These are phyloP conservation scores for Naja naja DNA, from an alignment of 2,113 vertebrate species.

Conservation along the genomic window DNA sequence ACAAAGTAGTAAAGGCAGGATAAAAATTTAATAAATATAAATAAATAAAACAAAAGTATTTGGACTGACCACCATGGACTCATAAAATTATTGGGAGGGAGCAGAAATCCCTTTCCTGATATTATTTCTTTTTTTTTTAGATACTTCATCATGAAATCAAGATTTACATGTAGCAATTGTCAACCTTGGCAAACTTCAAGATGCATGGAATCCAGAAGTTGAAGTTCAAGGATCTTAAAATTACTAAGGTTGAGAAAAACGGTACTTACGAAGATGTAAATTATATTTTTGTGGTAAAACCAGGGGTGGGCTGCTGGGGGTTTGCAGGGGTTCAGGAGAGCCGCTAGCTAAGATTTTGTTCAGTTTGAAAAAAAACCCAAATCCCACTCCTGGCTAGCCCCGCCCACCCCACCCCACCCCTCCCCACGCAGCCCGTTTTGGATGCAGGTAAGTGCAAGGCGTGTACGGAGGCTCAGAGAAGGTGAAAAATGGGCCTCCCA, in stretches of 20 bases:
- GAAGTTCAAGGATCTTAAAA: background rate
- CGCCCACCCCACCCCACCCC: no score
- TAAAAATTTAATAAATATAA: background rate
- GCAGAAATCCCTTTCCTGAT: conserved; percentile 24
- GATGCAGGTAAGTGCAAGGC: no score
- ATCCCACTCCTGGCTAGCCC: no score
- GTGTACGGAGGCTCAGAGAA: no score
- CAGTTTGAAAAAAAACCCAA: no score
- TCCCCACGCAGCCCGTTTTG: no score
- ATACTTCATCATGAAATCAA: conserved; percentile 45
- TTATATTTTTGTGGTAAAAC: conserved; percentile 32
- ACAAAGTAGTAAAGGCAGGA: background rate
- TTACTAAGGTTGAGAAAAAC: background rate
- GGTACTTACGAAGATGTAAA: background rate
- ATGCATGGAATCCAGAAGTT: background rate
- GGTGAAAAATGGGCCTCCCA: no score
- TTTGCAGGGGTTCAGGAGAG: no score
- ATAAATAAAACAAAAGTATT: background rate
- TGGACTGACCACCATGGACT: rapidly evolving
- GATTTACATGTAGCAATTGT: background rate
- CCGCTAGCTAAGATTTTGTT: no score
- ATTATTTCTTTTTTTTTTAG: conserved; percentile 50
- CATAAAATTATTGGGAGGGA: background rate
- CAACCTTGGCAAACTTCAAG: background rate
- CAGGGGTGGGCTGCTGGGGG: no score